Percentiles rank a stretch among this genome's conserved stretches.
Conservation (phyloP, 92 coral and sea anemone genomes). For the Epizoanthus stellaris region DNA sequence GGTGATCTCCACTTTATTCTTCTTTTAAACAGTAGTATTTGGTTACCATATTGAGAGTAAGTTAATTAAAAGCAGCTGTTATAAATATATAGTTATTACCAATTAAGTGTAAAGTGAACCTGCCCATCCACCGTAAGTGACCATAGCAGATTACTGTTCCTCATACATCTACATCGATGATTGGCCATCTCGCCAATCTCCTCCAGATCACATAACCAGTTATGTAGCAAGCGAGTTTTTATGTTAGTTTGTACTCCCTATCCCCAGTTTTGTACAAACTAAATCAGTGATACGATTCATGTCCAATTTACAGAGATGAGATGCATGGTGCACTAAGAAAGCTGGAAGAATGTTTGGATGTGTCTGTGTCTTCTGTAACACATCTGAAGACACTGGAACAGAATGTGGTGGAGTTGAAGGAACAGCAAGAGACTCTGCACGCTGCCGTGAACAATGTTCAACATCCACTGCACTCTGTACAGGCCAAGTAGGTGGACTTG, state of each 20-base stretch:
- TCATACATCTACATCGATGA: too few species aligned
- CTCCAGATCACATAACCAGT: too few species aligned
- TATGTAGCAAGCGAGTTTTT: too few species aligned
- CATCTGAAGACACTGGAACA: slow-evolving; percentile 83
- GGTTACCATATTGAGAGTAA: too few species aligned
- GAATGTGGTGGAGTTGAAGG: slow-evolving; percentile 81
- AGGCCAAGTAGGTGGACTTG: slow-evolving; percentile 83
- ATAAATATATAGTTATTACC: too few species aligned
- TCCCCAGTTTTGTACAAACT: background rate
- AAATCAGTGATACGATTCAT: background rate
- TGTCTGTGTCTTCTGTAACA: slow-evolving; percentile 72
- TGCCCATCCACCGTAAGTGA: too few species aligned
- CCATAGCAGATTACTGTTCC: too few species aligned
- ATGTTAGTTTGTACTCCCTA: background rate
- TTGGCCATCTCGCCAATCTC: too few species aligned
- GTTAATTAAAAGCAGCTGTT: too few species aligned
- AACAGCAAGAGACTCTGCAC: slow-evolving; percentile 86
- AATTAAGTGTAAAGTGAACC: too few species aligned
- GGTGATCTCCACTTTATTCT: too few species aligned
- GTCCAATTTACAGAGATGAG: slow-evolving; percentile 69
- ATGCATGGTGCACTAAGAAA: slow-evolving; percentile 71
- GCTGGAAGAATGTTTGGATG: slow-evolving; percentile 74
- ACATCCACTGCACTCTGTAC: slow-evolving; percentile 91
- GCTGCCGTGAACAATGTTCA: slow-evolving; percentile 81
- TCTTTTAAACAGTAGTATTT: too few species aligned